These are phyloP conservation scores for Gallinago solitaria DNA, from an alignment of 2,797 vertebrate genomes.

Conservation along the genomic window DNA sequence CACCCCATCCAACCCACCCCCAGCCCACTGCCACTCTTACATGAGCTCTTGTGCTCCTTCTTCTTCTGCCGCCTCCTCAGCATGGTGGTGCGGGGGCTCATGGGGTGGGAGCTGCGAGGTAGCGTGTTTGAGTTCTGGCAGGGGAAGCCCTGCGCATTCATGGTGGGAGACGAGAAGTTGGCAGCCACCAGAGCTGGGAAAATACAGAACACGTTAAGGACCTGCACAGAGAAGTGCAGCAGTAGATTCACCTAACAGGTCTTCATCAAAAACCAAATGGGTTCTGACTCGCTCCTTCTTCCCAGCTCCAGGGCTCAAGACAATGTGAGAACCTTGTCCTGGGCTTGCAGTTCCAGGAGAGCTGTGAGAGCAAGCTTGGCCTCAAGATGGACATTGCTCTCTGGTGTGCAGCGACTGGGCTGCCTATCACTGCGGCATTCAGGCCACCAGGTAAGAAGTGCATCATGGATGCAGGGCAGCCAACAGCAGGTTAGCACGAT, in stretches of 20 bases:
- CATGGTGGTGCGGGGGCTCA: slow-evolving; percentile 92
- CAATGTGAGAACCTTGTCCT: not conserved
- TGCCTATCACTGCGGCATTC: not conserved
- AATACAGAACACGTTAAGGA: not conserved
- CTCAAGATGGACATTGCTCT: not conserved
- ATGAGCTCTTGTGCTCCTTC: slow-evolving; percentile 93
- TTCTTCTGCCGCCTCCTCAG: slow-evolving; percentile 90
- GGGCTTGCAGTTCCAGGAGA: not conserved
- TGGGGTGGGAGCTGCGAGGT: slow-evolving; percentile 86
- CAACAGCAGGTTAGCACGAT: not conserved
- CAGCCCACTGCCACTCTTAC: slow-evolving; percentile 73
- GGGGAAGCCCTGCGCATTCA: slow-evolving; percentile 85
- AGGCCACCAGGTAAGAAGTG: not conserved
- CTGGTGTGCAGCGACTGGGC: not conserved
- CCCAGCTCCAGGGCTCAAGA: not conserved
- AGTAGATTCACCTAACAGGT: accelerated
- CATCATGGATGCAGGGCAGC: not conserved
- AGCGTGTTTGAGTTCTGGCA: slow-evolving; percentile 91
- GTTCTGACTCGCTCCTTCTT: not conserved
- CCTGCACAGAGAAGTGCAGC: not conserved
- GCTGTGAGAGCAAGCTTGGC: not conserved
- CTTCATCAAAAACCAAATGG: not conserved
- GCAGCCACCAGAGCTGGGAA: slow-evolving; percentile 88
- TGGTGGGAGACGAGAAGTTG: slow-evolving; percentile 89
- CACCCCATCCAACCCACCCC: not conserved